These are phyloP conservation scores for Littorina saxatilis DNA, from an alignment of 1,140 invertebrate genomes.

Conservation along the genomic window DNA sequence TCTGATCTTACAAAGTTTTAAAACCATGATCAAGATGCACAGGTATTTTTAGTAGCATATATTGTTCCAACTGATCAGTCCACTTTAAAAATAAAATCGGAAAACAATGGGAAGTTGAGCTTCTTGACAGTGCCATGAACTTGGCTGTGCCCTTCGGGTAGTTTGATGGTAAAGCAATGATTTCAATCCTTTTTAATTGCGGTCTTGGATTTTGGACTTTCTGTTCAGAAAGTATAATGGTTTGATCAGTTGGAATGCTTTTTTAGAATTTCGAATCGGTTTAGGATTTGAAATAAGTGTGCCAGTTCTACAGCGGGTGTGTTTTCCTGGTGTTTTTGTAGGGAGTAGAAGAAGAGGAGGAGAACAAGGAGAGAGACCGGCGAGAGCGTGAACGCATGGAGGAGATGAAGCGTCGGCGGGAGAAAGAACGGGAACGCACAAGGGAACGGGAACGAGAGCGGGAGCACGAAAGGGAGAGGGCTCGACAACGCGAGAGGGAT, in stretches of 20 bases:
- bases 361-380: conserved; percentile 63
- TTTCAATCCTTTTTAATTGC: too few species aligned
- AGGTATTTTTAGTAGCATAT: not conserved
- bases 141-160: too few species aligned
- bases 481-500: conserved; percentile 41
- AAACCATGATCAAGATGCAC: not conserved
- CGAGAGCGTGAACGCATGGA: conserved; percentile 53
- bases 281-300: too few species aligned
- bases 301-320: too few species aligned
- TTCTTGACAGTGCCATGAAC: not conserved
- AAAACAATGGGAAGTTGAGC: not conserved
- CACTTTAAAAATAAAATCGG: not conserved
- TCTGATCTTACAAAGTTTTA: too few species aligned
- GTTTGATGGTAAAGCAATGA: too few species aligned
- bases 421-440: conserved; percentile 65
- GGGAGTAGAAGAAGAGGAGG: conserved; percentile 53
- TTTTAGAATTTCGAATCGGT: too few species aligned
- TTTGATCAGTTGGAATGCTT: too few species aligned
- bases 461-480: conserved; percentile 58
- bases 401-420: conserved; percentile 63
- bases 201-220: too few species aligned
- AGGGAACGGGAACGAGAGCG: conserved; percentile 57
- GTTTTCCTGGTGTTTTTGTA: conserved; percentile 24
- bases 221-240: too few species aligned
- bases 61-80: conserved; percentile 6